Evolutionary conservation across 2,797 vertebrate species (phyloP).

Genomic region (Lutjanus campechanus): DNA sequence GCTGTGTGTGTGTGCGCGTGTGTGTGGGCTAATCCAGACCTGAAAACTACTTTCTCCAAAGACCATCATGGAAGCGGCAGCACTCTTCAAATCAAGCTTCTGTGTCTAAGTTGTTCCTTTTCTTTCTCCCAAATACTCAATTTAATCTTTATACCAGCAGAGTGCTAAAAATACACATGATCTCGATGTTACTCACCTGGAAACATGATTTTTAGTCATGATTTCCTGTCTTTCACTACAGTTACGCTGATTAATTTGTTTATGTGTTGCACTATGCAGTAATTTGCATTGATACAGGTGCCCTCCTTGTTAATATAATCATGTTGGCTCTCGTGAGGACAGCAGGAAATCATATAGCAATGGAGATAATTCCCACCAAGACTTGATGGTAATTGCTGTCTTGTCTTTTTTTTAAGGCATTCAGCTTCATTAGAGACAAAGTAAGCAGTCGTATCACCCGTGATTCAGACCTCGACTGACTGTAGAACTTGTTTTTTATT

Average conservation of each 20-base stretch:
- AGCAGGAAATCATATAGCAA: slow-evolving; percentile 40
- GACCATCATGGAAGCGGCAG: slow-evolving; percentile 22
- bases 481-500: slow-evolving; percentile 29
- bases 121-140: slow-evolving; percentile 19
- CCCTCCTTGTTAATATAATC: slow-evolving; percentile 62
- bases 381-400: slow-evolving; percentile 41
- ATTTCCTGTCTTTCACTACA: slow-evolving; percentile 8
- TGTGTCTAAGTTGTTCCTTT: slow-evolving; percentile 11
- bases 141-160: neutral
- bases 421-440: slow-evolving; percentile 22
- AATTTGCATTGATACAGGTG: slow-evolving; percentile 56
- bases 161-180: slow-evolving; percentile 15
- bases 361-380: slow-evolving; percentile 43
- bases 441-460: neutral
- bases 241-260: slow-evolving; percentile 28
- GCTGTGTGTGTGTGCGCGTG: slow-evolving; percentile 23
- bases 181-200: slow-evolving; percentile 1
- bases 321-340: slow-evolving; percentile 39
- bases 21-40: slow-evolving; percentile 53
- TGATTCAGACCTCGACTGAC: neutral
- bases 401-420: slow-evolving; percentile 7
- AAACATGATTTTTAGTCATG: neutral
- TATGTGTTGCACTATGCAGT: slow-evolving; percentile 8
- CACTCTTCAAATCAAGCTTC: slow-evolving; percentile 31
- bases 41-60: slow-evolving; percentile 58